Evolutionary conservation across 2,888 invertebrate species (phyloP).

Genomic region (Mechanitis messenoides): DNA sequence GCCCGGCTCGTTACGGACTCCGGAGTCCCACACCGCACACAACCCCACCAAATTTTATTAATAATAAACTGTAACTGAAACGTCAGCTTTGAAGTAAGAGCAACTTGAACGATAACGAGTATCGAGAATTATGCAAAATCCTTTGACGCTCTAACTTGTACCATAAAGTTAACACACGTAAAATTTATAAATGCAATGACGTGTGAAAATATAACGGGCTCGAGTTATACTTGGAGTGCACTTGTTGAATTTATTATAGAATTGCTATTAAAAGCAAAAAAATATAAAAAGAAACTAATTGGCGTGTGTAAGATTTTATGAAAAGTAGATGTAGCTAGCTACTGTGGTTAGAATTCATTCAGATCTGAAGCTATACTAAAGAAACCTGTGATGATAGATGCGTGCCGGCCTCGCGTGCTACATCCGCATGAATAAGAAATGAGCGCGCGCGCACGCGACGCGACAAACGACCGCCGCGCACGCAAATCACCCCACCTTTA

Average conservation of each 20-base stretch:
- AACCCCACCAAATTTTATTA: slow-evolving; percentile 71
- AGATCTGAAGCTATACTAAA: slow-evolving; percentile 15
- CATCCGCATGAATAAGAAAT: slow-evolving; percentile 71
- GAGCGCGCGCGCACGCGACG: slow-evolving; percentile 74
- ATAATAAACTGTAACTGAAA: slow-evolving; percentile 75
- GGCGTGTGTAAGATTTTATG: background rate
- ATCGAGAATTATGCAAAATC: slow-evolving; percentile 71
- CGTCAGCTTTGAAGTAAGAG: slow-evolving; percentile 70
- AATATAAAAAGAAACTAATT: no score
- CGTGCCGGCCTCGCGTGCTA: slow-evolving; percentile 52
- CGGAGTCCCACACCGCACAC: slow-evolving; percentile 25
- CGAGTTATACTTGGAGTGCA: no score
- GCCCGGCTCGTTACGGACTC: slow-evolving; percentile 59
- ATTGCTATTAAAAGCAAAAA: no score
- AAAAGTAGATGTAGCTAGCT: background rate
- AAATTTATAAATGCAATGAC: slow-evolving; percentile 17
- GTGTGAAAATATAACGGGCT: slow-evolving; percentile 13
- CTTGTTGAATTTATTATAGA: no score
- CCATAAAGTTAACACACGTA: slow-evolving; percentile 41
- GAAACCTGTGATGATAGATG: slow-evolving; percentile 32
- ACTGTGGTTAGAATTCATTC: slow-evolving; percentile 11
- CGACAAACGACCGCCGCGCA: slow-evolving; percentile 57
- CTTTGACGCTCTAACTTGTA: slow-evolving; percentile 64
- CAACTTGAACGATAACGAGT: slow-evolving; percentile 71
- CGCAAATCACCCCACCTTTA: slow-evolving; percentile 45